Evolutionary conservation across 2,888 invertebrate species (phyloP), one percentile per base, ranked within the genome.

Genomic region (Dicyrtoma fusca): DNA sequence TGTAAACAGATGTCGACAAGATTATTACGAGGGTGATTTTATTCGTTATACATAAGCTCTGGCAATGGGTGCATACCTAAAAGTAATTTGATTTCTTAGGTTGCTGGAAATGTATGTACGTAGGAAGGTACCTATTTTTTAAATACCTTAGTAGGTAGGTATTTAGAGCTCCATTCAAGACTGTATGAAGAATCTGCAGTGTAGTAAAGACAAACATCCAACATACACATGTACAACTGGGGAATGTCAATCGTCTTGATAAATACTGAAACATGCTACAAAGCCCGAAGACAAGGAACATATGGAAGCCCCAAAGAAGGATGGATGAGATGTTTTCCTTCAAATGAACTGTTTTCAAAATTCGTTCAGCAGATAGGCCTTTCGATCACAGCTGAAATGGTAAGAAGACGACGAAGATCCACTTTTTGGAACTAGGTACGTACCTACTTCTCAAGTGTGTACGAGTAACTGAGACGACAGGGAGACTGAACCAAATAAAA

Each of bases 401-500:
- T 14, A 19, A 42, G 53, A 53, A 66, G 42, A 51, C 8, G 17
- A 34, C 3, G 26, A 5, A 53, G 53, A 21, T 19, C 19, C 53
- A 19, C 21, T 19, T 21, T 53, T 53, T 53, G 10, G 4, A 34
- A 34, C 4, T n/a, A n/a, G n/a, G n/a, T n/a, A n/a, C n/a, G n/a
- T n/a, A n/a, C n/a, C n/a, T 8, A 34, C 21, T 53, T 19, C 53
- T 21, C n/a, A 13, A 61, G 53, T 19, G 53, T 19, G 55, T 23
- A 23, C 23, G 13, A 63, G 47, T 47, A 45, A 55, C 6, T 53
- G 53, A 42, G 53, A 66, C 14, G 53, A 66, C 14, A 66, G 66
- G 21, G 49, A 49, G 25, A 47, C 49, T 25, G 49, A 14, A 64
- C 53, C 53, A 42, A 66, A 66, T 66, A 66, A 66, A 66, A 66